phyloP scores from a whole-genome alignment of 2,113 vertebrate species.

The Erinaceus europaeus region DNA sequence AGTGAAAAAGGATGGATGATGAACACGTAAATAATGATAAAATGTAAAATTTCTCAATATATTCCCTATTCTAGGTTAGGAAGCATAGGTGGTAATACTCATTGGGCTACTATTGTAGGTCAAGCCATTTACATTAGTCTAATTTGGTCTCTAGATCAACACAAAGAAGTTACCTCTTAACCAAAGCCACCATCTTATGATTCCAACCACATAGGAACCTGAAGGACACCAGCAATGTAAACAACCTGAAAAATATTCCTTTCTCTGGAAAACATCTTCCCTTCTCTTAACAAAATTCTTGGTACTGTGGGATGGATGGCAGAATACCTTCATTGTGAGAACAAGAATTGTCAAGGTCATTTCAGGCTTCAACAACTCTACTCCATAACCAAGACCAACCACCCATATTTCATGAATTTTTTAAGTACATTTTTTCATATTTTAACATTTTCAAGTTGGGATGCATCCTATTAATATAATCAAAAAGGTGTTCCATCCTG shows the following conservation, averaged over 20 bases:
- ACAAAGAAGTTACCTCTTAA: slow-evolving; percentile 23
- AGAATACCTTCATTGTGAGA: background rate
- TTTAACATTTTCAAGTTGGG: slow-evolving; percentile 2
- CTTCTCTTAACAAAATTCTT: background rate
- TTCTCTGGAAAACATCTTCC: background rate
- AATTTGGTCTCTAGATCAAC: background rate
- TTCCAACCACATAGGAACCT: background rate
- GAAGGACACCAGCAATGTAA: background rate
- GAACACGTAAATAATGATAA: background rate
- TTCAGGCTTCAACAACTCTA: background rate
- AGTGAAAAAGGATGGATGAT: background rate
- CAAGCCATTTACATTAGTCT: background rate
- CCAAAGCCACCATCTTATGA: background rate
- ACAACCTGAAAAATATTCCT: background rate
- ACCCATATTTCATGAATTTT: background rate
- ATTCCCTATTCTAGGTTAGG: background rate
- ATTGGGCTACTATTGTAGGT: background rate
- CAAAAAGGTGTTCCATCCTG: background rate
- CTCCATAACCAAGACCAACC: background rate
- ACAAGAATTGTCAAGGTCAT: background rate
- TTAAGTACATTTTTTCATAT: background rate
- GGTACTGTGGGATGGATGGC: background rate
- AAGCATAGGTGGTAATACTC: background rate
- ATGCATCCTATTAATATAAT: background rate
- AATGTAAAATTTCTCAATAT: background rate